These are phyloP conservation scores for Helicoverpa assulta DNA, from an alignment of 2,888 invertebrate species.

Conservation along the genomic window DNA sequence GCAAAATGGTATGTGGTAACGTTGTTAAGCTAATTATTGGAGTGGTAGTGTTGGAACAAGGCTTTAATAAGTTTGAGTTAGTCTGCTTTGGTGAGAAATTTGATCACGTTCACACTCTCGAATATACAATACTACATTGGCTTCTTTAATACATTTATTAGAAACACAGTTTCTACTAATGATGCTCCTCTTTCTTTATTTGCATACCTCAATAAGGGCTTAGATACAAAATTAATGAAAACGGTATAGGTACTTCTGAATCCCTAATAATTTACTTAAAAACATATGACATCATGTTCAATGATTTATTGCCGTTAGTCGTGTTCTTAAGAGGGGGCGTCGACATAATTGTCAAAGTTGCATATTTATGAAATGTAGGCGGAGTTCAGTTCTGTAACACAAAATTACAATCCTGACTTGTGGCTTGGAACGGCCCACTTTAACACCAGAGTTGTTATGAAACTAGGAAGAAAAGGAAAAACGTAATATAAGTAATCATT, in stretches of 20 bases:
- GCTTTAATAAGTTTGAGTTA: neutral
- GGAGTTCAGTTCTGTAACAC: conserved; percentile 24
- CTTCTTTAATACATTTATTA: too few species aligned
- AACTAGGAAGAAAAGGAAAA: conserved; percentile 14
- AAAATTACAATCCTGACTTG: conserved; percentile 6
- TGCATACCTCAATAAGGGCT: neutral
- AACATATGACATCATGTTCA: conserved; percentile 38
- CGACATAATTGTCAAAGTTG: conserved; percentile 43
- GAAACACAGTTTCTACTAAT: neutral
- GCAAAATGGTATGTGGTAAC: neutral
- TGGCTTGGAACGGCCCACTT: neutral
- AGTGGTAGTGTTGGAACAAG: neutral
- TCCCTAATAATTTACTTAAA: conserved; percentile 10
- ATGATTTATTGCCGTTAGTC: conserved; percentile 14
- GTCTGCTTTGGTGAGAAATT: neutral
- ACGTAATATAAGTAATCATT: conserved; percentile 1
- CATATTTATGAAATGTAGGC: conserved; percentile 48
- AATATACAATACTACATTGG: too few species aligned
- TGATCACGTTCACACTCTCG: too few species aligned
- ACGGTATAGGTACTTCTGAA: neutral
- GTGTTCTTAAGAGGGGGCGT: conserved; percentile 38
- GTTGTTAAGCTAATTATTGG: conserved; percentile 4
- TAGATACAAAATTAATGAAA: neutral
- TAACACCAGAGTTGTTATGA: conserved; percentile 8
- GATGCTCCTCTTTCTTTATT: neutral